These are phyloP conservation scores for Eudasyphora cyanicolor DNA, from an alignment of 2,888 invertebrate genomes.

Conservation along the genomic window DNA sequence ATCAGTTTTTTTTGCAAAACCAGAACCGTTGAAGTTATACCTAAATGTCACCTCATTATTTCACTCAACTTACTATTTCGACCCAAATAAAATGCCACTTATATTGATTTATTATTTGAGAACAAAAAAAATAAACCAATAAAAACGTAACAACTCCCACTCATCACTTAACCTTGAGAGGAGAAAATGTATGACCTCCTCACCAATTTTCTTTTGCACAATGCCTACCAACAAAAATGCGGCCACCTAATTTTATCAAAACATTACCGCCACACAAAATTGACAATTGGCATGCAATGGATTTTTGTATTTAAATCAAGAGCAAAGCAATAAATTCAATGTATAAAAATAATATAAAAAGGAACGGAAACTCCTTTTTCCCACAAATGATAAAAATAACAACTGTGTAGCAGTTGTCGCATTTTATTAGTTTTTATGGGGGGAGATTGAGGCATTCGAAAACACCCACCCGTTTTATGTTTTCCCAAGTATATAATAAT, in stretches of 20 bases:
- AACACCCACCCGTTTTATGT: neutral
- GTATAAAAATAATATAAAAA: neutral
- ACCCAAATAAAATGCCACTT: neutral
- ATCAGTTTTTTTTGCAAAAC: no score
- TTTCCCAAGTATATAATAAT: neutral
- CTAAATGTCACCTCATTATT: no score
- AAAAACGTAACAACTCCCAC: neutral
- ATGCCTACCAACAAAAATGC: neutral
- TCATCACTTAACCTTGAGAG: slow-evolving; percentile 6
- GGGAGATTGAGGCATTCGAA: no score
- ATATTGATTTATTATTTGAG: neutral
- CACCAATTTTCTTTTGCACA: neutral
- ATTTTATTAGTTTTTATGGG: no score
- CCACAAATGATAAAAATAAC: no score
- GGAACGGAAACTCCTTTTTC: neutral
- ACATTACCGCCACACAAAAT: neutral
- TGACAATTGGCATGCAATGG: slow-evolving; percentile 10
- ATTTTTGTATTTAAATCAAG: neutral
- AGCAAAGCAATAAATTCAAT: neutral
- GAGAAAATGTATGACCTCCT: neutral
- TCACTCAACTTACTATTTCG: no score
- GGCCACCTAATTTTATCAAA: neutral
- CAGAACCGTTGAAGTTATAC: no score
- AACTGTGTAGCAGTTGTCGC: neutral
- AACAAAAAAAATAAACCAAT: neutral